These are phyloP conservation scores for Notothenia rossii DNA, from an alignment of 2,113 vertebrate genomes.

Conservation along the genomic window DNA sequence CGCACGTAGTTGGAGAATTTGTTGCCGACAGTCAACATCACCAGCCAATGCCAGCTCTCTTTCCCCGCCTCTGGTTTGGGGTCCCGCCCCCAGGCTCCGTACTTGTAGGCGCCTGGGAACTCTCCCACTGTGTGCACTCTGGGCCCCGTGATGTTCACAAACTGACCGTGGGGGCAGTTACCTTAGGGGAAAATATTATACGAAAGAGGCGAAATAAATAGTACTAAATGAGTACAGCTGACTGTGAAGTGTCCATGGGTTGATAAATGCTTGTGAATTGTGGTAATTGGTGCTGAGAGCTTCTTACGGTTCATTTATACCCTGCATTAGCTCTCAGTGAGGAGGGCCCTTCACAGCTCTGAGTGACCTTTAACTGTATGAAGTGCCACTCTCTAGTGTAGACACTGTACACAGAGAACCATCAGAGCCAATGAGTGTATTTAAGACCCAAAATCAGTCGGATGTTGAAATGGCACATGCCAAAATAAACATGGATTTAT, in stretches of 20 bases:
- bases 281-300: not conserved
- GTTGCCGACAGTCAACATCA: slow-evolving; percentile 74
- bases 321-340: too few species aligned
- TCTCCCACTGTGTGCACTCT: slow-evolving; percentile 71
- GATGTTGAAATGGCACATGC: too few species aligned
- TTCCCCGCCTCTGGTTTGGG: slow-evolving; percentile 77
- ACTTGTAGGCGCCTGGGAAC: slow-evolving; percentile 72
- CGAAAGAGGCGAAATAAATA: not conserved
- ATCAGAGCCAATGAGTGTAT: not conserved
- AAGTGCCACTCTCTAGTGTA: not conserved
- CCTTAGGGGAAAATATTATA: slow-evolving; percentile 44
- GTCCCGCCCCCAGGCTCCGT: slow-evolving; percentile 84
- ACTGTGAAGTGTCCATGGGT: not conserved
- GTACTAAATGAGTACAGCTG: not conserved
- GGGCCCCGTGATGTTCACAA: slow-evolving; percentile 69
- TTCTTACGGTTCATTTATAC: not conserved
- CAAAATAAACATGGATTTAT: too few species aligned
- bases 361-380: not conserved
- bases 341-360: too few species aligned
- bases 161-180: slow-evolving; percentile 68
- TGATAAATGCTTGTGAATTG: not conserved
- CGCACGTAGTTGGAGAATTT: slow-evolving; percentile 70
- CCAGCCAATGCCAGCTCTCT: slow-evolving; percentile 81
- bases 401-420: not conserved
- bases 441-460: too few species aligned